Evolutionary conservation across 2,797 vertebrate species (phyloP), one percentile per base, ranked within the genome.

Genomic region (Clarias pachynema): DNA sequence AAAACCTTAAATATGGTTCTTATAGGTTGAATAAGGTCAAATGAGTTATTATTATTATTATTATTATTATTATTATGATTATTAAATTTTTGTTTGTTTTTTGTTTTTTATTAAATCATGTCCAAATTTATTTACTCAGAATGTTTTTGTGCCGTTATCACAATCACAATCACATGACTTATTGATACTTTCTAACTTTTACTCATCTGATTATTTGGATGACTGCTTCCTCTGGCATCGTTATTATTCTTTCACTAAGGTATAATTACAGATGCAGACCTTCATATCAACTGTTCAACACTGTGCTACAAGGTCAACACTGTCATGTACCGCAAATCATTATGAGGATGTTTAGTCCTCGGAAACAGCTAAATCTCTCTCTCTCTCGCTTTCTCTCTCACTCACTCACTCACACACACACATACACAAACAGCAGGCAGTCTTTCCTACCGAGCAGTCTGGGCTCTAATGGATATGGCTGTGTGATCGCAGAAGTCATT

Each of bases 401-500:
- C 73, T 29, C 60, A 40, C 34, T 22, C 40, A n/a, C 37, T 6
- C 22, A 49, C 24, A 53, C 82, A 80, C 80, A 40, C 75, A 9
- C 40, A 40, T 84, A 81, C 77, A 70, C 81, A 81, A 72, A 59
- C 82, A 75, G 85, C 80, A 82, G 80, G 84, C 86, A 82, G 37
- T 63, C 69, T 73, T 40, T 83, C 68, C 88, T 85, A 81, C 78
- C 85, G 70, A 81, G 75, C 85, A 88, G 80, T 83, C 83, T 83
- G 86, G 80, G 62, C 84, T 82, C 83, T 91, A 89, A 92, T 92
- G 89, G 90, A 87, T 90, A 87, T 81, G 80, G 86, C 86, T 90
- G 83, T 88, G 86, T 90, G 90, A 92, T 86, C 89, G 87, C 87
- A 87, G 87, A 89, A 91, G 87, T 88, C 87, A 89, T 91, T 88